Evolutionary conservation across 2,113 vertebrate species (phyloP).

Genomic region (Onychorhynchus coronatus): DNA sequence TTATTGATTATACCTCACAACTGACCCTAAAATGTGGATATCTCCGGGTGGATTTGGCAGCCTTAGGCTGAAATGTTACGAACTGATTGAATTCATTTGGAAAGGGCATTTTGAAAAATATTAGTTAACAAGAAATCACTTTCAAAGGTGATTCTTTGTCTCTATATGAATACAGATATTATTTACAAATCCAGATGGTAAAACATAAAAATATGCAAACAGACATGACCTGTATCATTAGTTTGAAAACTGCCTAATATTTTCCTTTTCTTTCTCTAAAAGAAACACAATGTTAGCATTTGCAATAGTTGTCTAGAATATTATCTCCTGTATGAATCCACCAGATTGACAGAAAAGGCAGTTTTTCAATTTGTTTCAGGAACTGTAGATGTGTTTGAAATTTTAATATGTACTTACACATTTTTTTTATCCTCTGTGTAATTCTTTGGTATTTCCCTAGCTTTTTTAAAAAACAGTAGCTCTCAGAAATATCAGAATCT

Average conservation of each 20-base stretch:
- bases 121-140: not conserved
- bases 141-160: not conserved
- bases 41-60: conserved; percentile 18
- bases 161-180: not conserved
- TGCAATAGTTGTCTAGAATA: not conserved
- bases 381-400: not conserved
- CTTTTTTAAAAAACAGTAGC: accelerated
- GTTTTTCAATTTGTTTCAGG: not conserved
- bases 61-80: not conserved
- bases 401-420: not conserved
- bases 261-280: not conserved
- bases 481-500: not conserved
- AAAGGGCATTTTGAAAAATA: not conserved
- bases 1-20: conserved; percentile 67
- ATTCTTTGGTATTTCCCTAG: not conserved
- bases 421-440: not conserved
- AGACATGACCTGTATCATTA: not conserved
- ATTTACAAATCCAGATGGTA: not conserved
- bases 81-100: not conserved
- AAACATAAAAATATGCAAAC: not conserved
- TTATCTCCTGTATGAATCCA: not conserved
- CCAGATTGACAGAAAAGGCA: not conserved
- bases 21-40: conserved; percentile 42
- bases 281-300: not conserved
- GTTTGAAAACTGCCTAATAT: not conserved